These are phyloP conservation scores for Zapus hudsonius DNA, from an alignment of 2,113 vertebrate genomes.

Conservation along the genomic window DNA sequence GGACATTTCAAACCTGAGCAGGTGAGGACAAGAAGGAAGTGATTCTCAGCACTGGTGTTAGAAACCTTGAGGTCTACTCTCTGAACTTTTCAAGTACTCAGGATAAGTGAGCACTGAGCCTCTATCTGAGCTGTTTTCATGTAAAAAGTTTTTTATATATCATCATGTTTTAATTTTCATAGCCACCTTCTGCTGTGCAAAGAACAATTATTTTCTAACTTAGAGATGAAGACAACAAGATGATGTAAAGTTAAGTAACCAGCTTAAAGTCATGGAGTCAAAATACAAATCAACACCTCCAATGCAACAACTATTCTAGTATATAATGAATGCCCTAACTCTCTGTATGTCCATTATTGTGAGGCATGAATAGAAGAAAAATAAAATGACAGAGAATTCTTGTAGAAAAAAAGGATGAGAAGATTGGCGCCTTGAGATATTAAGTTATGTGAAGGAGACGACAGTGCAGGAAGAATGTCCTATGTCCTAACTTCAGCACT, in stretches of 20 bases:
- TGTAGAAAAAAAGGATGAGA: not conserved
- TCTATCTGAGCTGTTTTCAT: not conserved
- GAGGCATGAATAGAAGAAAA: not conserved
- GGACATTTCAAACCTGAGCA: not conserved
- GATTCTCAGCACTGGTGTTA: too few relatives aligned
- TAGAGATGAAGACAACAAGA: not conserved
- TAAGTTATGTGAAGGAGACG: not conserved
- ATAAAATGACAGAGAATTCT: not conserved
- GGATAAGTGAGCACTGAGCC: not conserved
- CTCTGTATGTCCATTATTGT: not conserved
- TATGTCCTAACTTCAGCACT: too few relatives aligned
- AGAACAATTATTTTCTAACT: slow-evolving; percentile 5
- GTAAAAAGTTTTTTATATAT: not conserved
- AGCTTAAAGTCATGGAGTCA: not conserved
- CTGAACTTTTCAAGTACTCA: not conserved
- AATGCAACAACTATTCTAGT: not conserved
- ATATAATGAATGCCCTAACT: not conserved
- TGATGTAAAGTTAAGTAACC: not conserved
- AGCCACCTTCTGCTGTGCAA: not conserved
- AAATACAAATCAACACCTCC: not conserved
- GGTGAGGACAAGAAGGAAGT: not conserved
- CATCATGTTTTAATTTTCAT: slow-evolving; percentile 12
- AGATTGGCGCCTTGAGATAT: not conserved
- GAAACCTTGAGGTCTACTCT: too few relatives aligned
- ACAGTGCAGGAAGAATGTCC: not conserved